Percentiles rank a stretch among this genome's conserved stretches.
Evolutionary conservation across 2,797 vertebrate species (phyloP).

Genomic region (Podargus strigoides): DNA sequence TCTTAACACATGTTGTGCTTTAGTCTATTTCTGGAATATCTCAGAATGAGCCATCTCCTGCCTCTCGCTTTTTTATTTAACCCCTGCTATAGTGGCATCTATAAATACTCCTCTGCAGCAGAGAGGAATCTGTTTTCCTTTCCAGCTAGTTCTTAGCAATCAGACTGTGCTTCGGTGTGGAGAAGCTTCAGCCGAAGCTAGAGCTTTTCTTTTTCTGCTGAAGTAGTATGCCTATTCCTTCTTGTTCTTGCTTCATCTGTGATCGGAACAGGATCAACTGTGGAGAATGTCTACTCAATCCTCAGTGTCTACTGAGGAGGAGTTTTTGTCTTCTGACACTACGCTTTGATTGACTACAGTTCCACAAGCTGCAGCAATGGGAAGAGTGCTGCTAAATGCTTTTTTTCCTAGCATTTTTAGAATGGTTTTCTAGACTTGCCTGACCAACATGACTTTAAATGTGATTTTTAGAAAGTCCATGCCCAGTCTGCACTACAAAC

Average conservation of each 20-base stretch:
- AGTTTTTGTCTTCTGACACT: not conserved
- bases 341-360: not conserved
- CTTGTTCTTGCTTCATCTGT: not conserved
- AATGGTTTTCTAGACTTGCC: not conserved
- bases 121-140: not conserved
- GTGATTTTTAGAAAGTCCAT: not conserved
- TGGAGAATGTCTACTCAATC: not conserved
- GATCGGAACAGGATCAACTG: not conserved
- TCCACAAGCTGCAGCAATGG: not conserved
- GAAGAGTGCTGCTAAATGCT: not conserved
- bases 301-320: not conserved
- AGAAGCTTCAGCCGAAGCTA: not conserved
- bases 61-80: constrained; percentile 3
- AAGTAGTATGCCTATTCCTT: not conserved
- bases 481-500: not conserved
- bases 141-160: not conserved
- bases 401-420: not conserved
- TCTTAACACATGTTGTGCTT: not conserved
- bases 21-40: not conserved
- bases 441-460: not conserved
- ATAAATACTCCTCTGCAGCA: not conserved
- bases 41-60: not conserved
- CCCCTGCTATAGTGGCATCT: not conserved
- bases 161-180: not conserved
- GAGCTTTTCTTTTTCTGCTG: not conserved